phyloP scores from a whole-genome alignment of 2,113 vertebrate species.

The Mirza zaza region DNA sequence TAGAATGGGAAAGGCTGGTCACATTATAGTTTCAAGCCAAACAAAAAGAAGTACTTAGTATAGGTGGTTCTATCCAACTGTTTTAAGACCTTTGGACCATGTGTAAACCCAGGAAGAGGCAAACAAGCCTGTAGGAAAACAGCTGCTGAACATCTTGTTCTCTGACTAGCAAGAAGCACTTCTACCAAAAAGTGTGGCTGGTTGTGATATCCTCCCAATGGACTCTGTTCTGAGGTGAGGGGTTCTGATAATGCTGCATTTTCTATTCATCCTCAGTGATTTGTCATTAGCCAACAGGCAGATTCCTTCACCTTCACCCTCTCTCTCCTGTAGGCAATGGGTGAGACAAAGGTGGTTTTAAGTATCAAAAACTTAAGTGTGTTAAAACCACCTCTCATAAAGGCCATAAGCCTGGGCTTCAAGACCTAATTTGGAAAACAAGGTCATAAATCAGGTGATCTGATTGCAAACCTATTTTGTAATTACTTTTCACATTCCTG shows the following conservation, averaged over 20 bases:
- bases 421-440: conserved; percentile 47
- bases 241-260: not conserved
- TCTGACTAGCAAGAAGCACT: conserved; percentile 42
- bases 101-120: conserved; percentile 58
- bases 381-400: conserved; percentile 1
- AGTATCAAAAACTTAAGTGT: conserved; percentile 44
- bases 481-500: conserved; percentile 29
- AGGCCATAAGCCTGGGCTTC: not conserved
- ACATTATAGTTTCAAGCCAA: conserved; percentile 42
- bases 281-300: conserved; percentile 24
- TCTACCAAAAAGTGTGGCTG: conserved; percentile 47
- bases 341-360: not conserved
- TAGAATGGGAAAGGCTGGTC: not conserved
- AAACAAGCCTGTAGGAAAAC: conserved; percentile 68
- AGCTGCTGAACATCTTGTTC: conserved; percentile 66
- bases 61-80: not conserved
- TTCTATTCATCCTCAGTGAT: conserved; percentile 35
- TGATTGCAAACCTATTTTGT: conserved; percentile 24
- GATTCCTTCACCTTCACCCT: not conserved
- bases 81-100: conserved; percentile 70
- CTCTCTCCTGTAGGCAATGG: conserved; percentile 16
- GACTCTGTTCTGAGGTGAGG: conserved; percentile 36
- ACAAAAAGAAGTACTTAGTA: conserved; percentile 28
- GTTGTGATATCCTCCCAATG: conserved; percentile 30
- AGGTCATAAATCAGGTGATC: not conserved